A percentile compares a stretch with the other conserved stretches of the same genome.
These are phyloP conservation scores for Hypanus sabinus DNA, from an alignment of 2,113 vertebrate genomes.

Conservation along the genomic window DNA sequence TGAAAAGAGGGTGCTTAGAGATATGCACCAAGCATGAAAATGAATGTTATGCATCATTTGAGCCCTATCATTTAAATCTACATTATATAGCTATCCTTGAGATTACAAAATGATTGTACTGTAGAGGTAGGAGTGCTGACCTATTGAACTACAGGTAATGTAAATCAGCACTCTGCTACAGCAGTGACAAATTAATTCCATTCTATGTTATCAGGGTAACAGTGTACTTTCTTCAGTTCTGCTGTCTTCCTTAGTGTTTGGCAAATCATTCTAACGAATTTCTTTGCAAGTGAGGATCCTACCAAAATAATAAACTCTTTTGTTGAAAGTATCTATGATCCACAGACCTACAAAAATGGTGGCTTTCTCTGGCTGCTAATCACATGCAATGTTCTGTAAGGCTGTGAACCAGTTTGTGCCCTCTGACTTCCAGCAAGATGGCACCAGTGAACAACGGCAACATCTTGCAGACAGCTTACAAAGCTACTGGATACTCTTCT, in stretches of 20 bases:
- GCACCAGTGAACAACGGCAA: too few relatives aligned
- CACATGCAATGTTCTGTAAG: not conserved
- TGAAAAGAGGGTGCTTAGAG: constrained; percentile 2
- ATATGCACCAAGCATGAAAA: constrained; percentile 24
- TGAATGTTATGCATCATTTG: constrained; percentile 34
- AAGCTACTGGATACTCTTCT: too few relatives aligned
- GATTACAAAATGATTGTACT: constrained; percentile 35
- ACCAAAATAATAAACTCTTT: not conserved
- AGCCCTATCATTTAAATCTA: constrained; percentile 36
- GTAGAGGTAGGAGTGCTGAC: constrained; percentile 22
- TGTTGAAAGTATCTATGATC: not conserved
- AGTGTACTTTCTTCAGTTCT: not conserved
- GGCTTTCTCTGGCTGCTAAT: not conserved
- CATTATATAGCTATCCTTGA: constrained; percentile 36
- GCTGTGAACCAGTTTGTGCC: not conserved
- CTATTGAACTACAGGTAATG: constrained; percentile 35
- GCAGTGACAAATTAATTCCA: constrained; percentile 14
- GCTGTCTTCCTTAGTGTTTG: not conserved
- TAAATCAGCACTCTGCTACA: constrained; percentile 18
- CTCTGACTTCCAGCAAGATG: not conserved
- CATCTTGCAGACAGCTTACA: too few relatives aligned
- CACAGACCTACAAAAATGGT: not conserved
- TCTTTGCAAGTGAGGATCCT: not conserved
- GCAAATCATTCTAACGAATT: not conserved
- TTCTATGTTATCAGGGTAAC: constrained; percentile 18